Conservation (phyloP, 2,113 vertebrate genomes). For the Lontra canadensis region DNA sequence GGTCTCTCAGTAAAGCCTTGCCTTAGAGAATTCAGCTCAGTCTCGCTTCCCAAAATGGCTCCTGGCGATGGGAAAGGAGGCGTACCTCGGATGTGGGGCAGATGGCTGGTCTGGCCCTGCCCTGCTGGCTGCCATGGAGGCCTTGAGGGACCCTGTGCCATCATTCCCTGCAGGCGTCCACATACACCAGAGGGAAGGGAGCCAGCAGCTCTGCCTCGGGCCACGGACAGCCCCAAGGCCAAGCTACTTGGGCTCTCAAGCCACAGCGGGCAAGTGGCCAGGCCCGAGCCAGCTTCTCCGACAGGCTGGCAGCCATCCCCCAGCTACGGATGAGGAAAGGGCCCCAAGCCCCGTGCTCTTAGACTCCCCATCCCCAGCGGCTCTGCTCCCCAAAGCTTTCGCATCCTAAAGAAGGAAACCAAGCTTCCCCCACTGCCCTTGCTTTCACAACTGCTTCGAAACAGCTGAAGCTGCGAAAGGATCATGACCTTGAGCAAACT, state of each 20-base stretch:
- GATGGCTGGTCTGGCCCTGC: not conserved
- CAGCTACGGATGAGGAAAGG: not conserved
- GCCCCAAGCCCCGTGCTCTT: fast-evolving
- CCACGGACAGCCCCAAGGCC: not conserved
- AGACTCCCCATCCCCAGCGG: not conserved
- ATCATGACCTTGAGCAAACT: not conserved
- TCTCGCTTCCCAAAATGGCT: not conserved
- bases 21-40: not conserved
- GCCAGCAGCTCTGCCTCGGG: not conserved
- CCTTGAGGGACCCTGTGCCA: not conserved
- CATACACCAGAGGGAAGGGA: not conserved
- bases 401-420: not conserved
- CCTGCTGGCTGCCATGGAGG: not conserved
- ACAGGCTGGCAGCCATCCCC: not conserved
- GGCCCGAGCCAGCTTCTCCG: not conserved
- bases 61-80: not conserved
- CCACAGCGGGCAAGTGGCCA: fast-evolving
- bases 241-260: not conserved
- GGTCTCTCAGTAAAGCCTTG: not conserved
- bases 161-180: not conserved
- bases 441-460: constrained; percentile 18
- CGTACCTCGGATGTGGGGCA: no score
- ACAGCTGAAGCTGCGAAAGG: not conserved
- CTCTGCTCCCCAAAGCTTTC: not conserved
- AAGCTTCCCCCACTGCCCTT: not conserved